Evolutionary conservation across 1,140 invertebrate genomes (phyloP).

Genomic region (Adelges cooleyi): DNA sequence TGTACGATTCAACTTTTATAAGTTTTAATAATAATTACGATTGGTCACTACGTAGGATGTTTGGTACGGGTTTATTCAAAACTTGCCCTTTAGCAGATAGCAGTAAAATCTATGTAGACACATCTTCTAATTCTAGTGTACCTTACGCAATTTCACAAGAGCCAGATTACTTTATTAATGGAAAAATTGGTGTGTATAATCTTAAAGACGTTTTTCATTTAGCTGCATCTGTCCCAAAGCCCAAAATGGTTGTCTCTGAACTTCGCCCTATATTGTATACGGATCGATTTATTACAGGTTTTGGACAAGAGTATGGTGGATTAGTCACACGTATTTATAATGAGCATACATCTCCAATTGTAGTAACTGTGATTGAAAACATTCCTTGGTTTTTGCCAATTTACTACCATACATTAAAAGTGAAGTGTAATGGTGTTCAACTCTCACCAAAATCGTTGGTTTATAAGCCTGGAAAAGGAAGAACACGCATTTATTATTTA

Average conservation of each 20-base stretch:
- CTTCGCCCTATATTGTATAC: conserved; percentile 59
- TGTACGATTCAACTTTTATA: conserved; percentile 66
- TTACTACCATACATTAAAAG: conserved; percentile 77
- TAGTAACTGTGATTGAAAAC: conserved; percentile 62
- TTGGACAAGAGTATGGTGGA: conserved; percentile 48
- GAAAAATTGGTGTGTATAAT: conserved; percentile 55
- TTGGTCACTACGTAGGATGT: conserved; percentile 77
- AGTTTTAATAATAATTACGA: conserved; percentile 40
- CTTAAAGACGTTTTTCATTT: conserved; percentile 40
- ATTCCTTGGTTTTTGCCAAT: conserved; percentile 90
- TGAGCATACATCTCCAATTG: conserved; percentile 55
- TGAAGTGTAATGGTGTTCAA: conserved; percentile 46
- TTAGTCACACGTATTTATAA: conserved; percentile 71
- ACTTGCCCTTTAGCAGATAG: conserved; percentile 64
- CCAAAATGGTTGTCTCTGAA: conserved; percentile 42
- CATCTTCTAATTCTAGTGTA: conserved; percentile 49
- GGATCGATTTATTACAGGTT: conserved; percentile 62
- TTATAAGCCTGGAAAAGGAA: conserved; percentile 71
- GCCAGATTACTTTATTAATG: conserved; percentile 1
- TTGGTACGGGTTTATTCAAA: conserved; percentile 66
- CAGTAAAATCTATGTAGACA: conserved; percentile 73
- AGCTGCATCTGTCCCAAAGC: conserved; percentile 55
- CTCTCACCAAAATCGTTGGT: conserved; percentile 48
- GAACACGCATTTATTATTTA: conserved; percentile 73
- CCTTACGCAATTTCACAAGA: conserved; percentile 17